Conservation (phyloP, 2,888 invertebrate species). For the Myathropa florea region DNA sequence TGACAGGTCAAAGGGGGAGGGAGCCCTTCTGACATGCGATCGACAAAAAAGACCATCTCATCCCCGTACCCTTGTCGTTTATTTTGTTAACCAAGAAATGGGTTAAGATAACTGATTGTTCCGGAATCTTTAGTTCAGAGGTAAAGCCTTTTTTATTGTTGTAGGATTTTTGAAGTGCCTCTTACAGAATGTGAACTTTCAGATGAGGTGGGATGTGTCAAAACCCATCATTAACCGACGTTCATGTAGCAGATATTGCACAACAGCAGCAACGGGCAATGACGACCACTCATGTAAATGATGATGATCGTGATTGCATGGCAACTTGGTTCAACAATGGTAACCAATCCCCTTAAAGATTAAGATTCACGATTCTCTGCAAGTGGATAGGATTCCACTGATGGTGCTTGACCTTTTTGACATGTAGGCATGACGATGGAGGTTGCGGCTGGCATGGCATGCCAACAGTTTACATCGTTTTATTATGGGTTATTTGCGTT, state of each 20-base stretch:
- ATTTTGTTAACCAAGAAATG: slow-evolving; percentile 46
- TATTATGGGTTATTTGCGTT: slow-evolving; percentile 61
- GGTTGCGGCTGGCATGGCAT: slow-evolving; percentile 4
- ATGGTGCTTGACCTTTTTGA: slow-evolving; percentile 49
- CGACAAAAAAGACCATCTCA: slow-evolving; percentile 44
- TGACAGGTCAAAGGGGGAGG: slow-evolving; percentile 48
- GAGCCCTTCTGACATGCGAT: slow-evolving; percentile 15
- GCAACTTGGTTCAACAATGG: slow-evolving; percentile 43
- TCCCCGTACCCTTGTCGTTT: neutral
- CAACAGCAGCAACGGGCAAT: slow-evolving; percentile 9
- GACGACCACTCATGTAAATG: slow-evolving; percentile 37
- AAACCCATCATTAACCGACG: slow-evolving; percentile 35
- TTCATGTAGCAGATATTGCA: slow-evolving; percentile 21
- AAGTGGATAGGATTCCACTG: slow-evolving; percentile 24
- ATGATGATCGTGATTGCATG: slow-evolving; percentile 55
- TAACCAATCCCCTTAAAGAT: slow-evolving; percentile 41
- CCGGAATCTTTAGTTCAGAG: slow-evolving; percentile 30
- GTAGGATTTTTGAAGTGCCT: slow-evolving; percentile 14
- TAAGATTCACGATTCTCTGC: slow-evolving; percentile 51
- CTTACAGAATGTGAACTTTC: slow-evolving; percentile 14
- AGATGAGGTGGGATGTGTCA: slow-evolving; percentile 36
- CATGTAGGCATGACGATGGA: neutral
- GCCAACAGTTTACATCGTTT: slow-evolving; percentile 37
- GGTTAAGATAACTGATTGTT: slow-evolving; percentile 61
- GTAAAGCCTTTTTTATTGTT: slow-evolving; percentile 10